Conservation (phyloP, 2,797 vertebrate genomes). For the Catostomus latipinnis region DNA sequence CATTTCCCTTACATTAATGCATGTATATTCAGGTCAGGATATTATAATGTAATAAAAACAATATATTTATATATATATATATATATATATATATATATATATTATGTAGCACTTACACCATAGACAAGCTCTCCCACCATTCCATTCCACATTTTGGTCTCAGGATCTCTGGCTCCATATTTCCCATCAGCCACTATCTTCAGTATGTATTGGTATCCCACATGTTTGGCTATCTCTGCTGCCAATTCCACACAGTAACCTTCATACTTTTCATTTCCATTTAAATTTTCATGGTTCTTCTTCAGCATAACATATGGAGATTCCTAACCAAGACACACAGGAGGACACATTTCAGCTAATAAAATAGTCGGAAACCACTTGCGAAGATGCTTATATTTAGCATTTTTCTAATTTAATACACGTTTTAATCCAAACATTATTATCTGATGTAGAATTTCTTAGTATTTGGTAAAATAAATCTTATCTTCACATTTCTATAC, state of each 20-base stretch:
- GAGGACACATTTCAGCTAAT: background rate
- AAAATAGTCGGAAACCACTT: background rate
- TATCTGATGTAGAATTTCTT: too few relatives aligned
- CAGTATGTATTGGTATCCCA: conserved; percentile 94
- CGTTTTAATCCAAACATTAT: too few relatives aligned
- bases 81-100: background rate
- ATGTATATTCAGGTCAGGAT: background rate
- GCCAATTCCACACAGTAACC: conserved; percentile 98
- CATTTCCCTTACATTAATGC: too few relatives aligned
- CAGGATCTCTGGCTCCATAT: conserved; percentile 92
- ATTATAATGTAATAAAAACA: too few relatives aligned
- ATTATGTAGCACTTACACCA: conserved; percentile 83
- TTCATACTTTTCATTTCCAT: conserved; percentile 94
- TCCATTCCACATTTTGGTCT: conserved; percentile 97
- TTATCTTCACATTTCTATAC: too few relatives aligned
- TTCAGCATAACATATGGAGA: conserved; percentile 98
- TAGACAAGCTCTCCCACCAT: conserved; percentile 99
- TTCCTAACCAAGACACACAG: conserved; percentile 79
- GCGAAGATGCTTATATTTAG: too few relatives aligned
- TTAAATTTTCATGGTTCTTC: conserved; percentile 93
- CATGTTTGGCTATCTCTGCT: conserved; percentile 96
- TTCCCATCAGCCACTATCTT: conserved; percentile 96
- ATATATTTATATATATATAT: too few relatives aligned
- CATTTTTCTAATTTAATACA: too few relatives aligned
- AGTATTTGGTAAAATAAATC: too few relatives aligned